Percentiles rank a stretch among this genome's conserved stretches.
These are phyloP conservation scores for Rhopalosiphum maidis DNA, from an alignment of 1,140 invertebrate genomes.

Conservation along the genomic window DNA sequence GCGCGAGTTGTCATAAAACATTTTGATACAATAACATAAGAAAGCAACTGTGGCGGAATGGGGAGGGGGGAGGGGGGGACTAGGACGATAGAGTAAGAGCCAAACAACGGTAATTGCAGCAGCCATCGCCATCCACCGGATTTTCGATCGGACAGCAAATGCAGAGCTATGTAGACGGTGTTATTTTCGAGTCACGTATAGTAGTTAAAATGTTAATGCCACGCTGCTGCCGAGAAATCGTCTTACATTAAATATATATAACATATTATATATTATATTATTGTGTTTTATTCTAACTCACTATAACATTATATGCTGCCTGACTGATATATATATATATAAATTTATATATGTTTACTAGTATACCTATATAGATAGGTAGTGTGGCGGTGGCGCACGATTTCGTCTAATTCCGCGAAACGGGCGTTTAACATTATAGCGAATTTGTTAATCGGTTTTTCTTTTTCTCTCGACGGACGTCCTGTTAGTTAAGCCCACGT, in stretches of 20 bases:
- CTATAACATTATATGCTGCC: background rate
- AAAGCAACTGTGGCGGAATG: background rate
- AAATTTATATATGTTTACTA: too few relatives aligned
- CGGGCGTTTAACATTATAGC: background rate
- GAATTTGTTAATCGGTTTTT: background rate
- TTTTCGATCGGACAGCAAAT: background rate
- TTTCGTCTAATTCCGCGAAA: background rate
- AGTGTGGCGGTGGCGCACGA: background rate
- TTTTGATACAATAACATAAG: background rate
- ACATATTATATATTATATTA: background rate
- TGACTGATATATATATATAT: background rate
- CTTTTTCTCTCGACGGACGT: background rate
- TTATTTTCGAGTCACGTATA: slow-evolving; percentile 1
- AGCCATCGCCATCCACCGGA: background rate
- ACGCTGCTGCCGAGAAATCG: background rate
- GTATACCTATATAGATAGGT: too few relatives aligned
- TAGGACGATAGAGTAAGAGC: background rate
- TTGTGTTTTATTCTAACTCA: background rate
- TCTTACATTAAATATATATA: background rate
- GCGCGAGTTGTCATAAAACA: background rate
- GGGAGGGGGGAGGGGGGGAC: fast-evolving
- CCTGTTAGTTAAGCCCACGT: too few relatives aligned
- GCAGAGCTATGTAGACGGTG: background rate
- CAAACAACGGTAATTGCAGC: background rate
- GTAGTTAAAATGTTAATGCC: slow-evolving; percentile 7